A percentile compares a stretch with the other conserved stretches of the same genome.
Conservation (phyloP, 2,797 vertebrate species). For the Hoplostethus atlanticus region DNA sequence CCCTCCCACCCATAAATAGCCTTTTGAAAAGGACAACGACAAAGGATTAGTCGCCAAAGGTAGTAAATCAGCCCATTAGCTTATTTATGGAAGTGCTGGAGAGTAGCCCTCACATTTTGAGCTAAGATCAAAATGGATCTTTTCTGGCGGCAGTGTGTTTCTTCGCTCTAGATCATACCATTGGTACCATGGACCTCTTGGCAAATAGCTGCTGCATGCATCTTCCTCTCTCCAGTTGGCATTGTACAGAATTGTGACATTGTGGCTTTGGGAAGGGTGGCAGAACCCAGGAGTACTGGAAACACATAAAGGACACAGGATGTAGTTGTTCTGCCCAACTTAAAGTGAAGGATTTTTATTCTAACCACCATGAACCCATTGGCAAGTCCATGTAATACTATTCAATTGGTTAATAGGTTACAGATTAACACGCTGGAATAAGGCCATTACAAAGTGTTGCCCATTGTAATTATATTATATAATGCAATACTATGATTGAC, state of each 20-base stretch:
- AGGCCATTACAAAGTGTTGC: no score
- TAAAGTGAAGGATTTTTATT: slow-evolving; percentile 20
- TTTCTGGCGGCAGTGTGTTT: slow-evolving; percentile 35
- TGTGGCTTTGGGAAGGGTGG: slow-evolving; percentile 75
- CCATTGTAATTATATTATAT: no score
- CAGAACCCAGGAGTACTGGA: slow-evolving; percentile 72
- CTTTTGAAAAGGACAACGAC: slow-evolving; percentile 88
- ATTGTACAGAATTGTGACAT: slow-evolving; percentile 92
- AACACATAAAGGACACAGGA: slow-evolving; percentile 74
- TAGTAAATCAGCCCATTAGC: slow-evolving; percentile 81
- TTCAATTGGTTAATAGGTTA: background rate
- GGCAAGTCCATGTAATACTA: background rate
- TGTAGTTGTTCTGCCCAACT: slow-evolving; percentile 45
- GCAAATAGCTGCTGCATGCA: slow-evolving; percentile 91
- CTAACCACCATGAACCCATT: slow-evolving; percentile 1
- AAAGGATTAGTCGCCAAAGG: slow-evolving; percentile 88
- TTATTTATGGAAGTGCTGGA: slow-evolving; percentile 87
- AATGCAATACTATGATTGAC: no score
- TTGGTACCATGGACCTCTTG: slow-evolving; percentile 90
- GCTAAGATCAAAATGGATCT: slow-evolving; percentile 61
- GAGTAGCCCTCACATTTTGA: slow-evolving; percentile 83
- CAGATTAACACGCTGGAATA: slow-evolving; percentile 6
- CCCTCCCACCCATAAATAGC: slow-evolving; percentile 91
- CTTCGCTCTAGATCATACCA: slow-evolving; percentile 80
- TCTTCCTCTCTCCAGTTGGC: slow-evolving; percentile 89